phyloP scores from a whole-genome alignment of 2,113 vertebrate species.

The Azemiops feae region DNA sequence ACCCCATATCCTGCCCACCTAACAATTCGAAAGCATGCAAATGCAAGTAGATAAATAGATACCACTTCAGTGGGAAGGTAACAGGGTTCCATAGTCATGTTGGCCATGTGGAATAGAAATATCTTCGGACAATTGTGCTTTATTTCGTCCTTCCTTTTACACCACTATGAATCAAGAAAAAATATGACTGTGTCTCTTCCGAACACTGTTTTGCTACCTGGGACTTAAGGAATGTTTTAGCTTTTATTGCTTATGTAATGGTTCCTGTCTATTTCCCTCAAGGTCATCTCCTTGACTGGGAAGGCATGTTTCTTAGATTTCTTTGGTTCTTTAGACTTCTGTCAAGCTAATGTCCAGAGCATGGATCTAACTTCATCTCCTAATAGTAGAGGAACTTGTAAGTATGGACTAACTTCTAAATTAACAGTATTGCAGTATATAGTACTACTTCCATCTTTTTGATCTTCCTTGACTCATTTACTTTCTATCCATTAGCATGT shows the following conservation, averaged over 20 bases:
- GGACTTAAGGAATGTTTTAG: background rate
- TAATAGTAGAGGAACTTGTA: background rate
- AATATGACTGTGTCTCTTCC: background rate
- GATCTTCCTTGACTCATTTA: background rate
- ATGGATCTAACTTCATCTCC: background rate
- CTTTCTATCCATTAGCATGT: background rate
- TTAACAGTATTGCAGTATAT: too few species aligned
- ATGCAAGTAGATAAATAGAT: background rate
- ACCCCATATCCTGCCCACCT: background rate
- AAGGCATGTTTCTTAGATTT: background rate
- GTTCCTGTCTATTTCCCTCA: background rate
- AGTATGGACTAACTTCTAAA: background rate
- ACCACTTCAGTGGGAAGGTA: background rate
- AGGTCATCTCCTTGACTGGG: background rate
- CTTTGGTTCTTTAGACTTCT: background rate
- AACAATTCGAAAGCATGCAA: background rate
- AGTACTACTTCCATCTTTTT: background rate
- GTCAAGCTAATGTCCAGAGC: background rate
- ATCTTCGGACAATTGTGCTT: background rate
- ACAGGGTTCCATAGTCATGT: background rate
- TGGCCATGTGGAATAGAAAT: background rate
- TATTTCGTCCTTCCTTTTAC: background rate
- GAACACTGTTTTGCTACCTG: background rate
- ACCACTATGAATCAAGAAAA: background rate
- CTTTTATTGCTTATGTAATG: background rate